Base-by-base conservation (phyloP, 2,888 invertebrate species). In the Pegoplata infirma region DNA sequence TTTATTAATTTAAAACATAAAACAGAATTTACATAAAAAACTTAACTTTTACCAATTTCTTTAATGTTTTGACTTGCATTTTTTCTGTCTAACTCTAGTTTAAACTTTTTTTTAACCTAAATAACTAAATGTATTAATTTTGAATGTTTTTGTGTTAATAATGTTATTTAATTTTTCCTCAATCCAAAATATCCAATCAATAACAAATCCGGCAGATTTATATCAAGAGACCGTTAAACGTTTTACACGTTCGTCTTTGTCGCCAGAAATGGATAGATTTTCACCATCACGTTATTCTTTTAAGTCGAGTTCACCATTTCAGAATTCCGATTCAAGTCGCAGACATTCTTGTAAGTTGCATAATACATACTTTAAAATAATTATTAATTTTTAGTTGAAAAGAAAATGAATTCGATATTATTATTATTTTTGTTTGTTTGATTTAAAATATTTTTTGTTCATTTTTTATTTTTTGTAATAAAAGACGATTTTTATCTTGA, bases 401-500 rank as follows among this genome's bases (percentile, higher is more conserved):
- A 12, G 17, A 16, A 59, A 23, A 56, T 73, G 16, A 56, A 44
- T 49, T 21, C 40, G 44, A 28, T 51, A 75, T 67, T 25, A 73
- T 67, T 80, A 81, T 83, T 64, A 58, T 81, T 73, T 74, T 61
- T 71, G 77, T 81, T 58, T 73, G 75, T 67, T 77, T 74, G 44
- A 6, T 55, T 80, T 71, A 67, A 14, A n/a, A n/a, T n/a, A 17
- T 32, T 74, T 36, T 73, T 32, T 49, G 25, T 78, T 73, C 40
- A 56, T 59, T 56, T 81, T 72, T 76, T 74, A 72, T 64, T 72
- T 79, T 64, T n/a, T n/a, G n/a, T n/a, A n/a, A n/a, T n/a, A 28
- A 81, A 82, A 87, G 87, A 84, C 83, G 88, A 88, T 85, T 85
- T 87, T 80, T 89, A 88, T 85, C 84, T 86, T 81, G 89, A 89